phyloP scores from a whole-genome alignment of 2,888 invertebrate species.

The Cataglyphis rosenhaueri region DNA sequence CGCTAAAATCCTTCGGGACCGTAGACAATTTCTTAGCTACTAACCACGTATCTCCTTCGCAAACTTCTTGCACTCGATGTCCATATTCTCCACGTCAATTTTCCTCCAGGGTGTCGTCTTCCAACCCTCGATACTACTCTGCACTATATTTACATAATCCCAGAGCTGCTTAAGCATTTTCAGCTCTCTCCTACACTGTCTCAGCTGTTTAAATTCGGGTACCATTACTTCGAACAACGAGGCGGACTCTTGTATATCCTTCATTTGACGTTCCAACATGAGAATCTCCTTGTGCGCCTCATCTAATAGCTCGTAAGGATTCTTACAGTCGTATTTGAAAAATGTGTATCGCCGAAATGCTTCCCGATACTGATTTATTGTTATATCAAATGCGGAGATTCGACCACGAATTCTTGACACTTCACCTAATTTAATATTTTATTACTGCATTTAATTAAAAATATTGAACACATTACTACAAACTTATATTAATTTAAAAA shows the following conservation, averaged over 20 bases:
- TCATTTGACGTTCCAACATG: slow-evolving; percentile 95
- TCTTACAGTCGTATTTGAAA: slow-evolving; percentile 91
- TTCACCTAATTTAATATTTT: slow-evolving; percentile 87
- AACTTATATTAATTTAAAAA: background rate
- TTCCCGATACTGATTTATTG: slow-evolving; percentile 94
- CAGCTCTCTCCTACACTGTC: slow-evolving; percentile 96
- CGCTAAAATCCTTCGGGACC: background rate
- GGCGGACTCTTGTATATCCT: slow-evolving; percentile 94
- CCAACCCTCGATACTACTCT: slow-evolving; percentile 97
- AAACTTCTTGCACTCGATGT: slow-evolving; percentile 99
- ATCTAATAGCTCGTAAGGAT: slow-evolving; percentile 92
- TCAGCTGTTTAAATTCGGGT: slow-evolving; percentile 96
- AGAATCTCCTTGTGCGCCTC: slow-evolving; percentile 92
- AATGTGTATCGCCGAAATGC: slow-evolving; percentile 93
- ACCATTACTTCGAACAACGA: slow-evolving; percentile 97
- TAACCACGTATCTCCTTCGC: slow-evolving; percentile 94
- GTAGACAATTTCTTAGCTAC: slow-evolving; percentile 36
- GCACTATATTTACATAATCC: slow-evolving; percentile 97
- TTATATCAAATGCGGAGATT: slow-evolving; percentile 93
- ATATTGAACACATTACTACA: background rate
- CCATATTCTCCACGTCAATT: slow-evolving; percentile 99
- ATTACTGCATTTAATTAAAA: background rate
- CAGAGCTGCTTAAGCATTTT: slow-evolving; percentile 96
- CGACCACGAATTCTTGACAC: slow-evolving; percentile 96
- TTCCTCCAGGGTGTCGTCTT: slow-evolving; percentile 98